Percentiles rank a stretch among this genome's conserved stretches.
phyloP scores from a whole-genome alignment of 2,797 vertebrate species.

The Bradypodion pumilum region DNA sequence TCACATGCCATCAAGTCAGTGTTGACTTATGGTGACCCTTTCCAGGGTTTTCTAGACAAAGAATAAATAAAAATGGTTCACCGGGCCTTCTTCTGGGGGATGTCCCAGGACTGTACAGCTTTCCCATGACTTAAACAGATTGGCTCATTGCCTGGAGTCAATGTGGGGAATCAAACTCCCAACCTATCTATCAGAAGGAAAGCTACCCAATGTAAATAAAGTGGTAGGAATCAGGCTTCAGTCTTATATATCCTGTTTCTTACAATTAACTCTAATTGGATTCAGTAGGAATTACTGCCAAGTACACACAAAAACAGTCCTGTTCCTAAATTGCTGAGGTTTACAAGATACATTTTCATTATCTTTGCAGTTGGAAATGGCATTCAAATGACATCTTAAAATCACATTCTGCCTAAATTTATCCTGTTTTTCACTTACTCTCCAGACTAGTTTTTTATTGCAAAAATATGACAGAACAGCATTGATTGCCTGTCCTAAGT shows the following conservation, averaged over 20 bases:
- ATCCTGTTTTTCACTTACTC: slow-evolving; percentile 52
- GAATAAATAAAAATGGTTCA: too few relatives aligned
- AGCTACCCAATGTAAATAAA: too few relatives aligned
- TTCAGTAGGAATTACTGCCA: background rate
- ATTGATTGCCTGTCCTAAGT: slow-evolving; percentile 70
- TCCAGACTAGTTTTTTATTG: slow-evolving; percentile 62
- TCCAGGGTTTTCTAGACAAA: too few relatives aligned
- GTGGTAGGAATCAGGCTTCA: background rate
- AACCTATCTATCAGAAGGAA: too few relatives aligned
- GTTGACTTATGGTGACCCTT: too few relatives aligned
- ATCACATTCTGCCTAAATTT: slow-evolving; percentile 60
- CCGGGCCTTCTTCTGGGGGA: too few relatives aligned
- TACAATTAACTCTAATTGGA: background rate
- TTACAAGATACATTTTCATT: slow-evolving; percentile 44
- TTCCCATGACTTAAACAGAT: too few relatives aligned
- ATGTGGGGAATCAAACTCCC: too few relatives aligned
- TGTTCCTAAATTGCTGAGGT: background rate
- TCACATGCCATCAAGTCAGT: too few relatives aligned
- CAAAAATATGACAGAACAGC: slow-evolving; percentile 72
- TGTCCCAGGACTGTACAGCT: too few relatives aligned
- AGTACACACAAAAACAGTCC: background rate
- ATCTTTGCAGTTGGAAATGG: slow-evolving; percentile 48
- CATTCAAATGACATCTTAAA: slow-evolving; percentile 61
- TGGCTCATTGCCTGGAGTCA: too few relatives aligned
- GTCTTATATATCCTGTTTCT: background rate